These are phyloP conservation scores for Mesaphorura yosii DNA, from an alignment of 1,140 invertebrate genomes.

Conservation along the genomic window DNA sequence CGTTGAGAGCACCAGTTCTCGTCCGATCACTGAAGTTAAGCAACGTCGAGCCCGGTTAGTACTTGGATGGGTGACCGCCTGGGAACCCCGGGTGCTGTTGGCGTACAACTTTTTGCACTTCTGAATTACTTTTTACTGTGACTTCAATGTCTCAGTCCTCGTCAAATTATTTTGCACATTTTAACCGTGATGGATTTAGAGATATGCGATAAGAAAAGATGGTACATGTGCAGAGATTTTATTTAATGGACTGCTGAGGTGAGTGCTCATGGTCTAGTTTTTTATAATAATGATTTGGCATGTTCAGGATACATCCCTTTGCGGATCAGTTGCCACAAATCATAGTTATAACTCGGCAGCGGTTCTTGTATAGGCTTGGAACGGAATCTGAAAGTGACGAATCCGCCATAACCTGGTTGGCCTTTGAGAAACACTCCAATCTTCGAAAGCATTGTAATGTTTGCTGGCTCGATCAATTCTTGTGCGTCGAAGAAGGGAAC, in stretches of 20 bases:
- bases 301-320: too few relatives aligned
- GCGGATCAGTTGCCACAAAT: constrained; percentile 15
- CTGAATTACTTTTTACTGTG: too few relatives aligned
- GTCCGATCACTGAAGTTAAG: constrained; percentile 38
- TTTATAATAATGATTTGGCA: too few relatives aligned
- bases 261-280: too few relatives aligned
- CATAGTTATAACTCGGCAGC: constrained; percentile 5
- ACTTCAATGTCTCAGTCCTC: too few relatives aligned
- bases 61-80: constrained; percentile 48
- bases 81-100: constrained; percentile 40
- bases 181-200: too few relatives aligned
- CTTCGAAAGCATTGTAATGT: constrained; percentile 3
- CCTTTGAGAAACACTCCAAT: constrained; percentile 14
- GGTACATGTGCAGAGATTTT: too few relatives aligned
- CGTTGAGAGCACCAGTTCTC: constrained; percentile 36
- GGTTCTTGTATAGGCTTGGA: neutral
- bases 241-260: too few relatives aligned
- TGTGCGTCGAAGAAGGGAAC: constrained; percentile 19
- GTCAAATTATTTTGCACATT: too few relatives aligned
- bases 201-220: too few relatives aligned
- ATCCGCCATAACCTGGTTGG: constrained; percentile 6
- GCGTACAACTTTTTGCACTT: too few relatives aligned
- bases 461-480: constrained; percentile 3
- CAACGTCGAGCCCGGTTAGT: constrained; percentile 44
- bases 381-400: constrained; percentile 4